Base-by-base conservation (phyloP, 1,140 invertebrate genomes). In the Cydia strobilella region DNA sequence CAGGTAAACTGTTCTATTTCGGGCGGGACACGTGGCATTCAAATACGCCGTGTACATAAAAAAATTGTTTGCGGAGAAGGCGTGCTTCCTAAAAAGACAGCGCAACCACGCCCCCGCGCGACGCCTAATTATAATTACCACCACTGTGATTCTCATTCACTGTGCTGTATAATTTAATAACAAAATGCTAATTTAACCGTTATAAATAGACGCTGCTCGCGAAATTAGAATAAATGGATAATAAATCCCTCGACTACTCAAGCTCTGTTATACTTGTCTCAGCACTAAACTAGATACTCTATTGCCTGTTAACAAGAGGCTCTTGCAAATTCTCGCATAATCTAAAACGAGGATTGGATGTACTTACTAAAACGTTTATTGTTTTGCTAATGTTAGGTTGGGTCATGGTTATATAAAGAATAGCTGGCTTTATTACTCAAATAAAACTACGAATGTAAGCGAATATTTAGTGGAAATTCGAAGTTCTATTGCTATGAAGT, bases 171-270 rank as follows among this genome's bases (percentile, higher is more conserved):
- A 69, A 69, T 69, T 69, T 69, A 69, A 39, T 69, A 39, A 69
- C 65, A 69, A 69, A 69, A 69, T 69, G 65, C 65, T 42, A 69
- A 69, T 69, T 69, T n/a, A 10, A 69, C 27, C 65, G 65, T 18
- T 69, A 69, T 69, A 69, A 69, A 69, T 69, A 69, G 27, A 69
- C 65, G 25, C 25, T 13, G 25, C 63, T 65, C 63, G 65, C 65
- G 27, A 69, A 69, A 69, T 69, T 69, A 69, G 65, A 69, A 69
- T 69, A 69, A 69, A 69, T 69, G 65, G 65, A 69, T 69, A 69
- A 42, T 69, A 69, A 69, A 69, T 69, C 65, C 65, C 15, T 31
- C 65, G 35, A 27, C 10, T 69, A 69, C 27, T 69, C 27, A 18
- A 18, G 65, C n/a, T 27, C 65, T 39, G 31, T 66, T 66, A 66